phyloP scores from a whole-genome alignment of 2,113 vertebrate genomes.

The Cranoglanis bouderius region DNA sequence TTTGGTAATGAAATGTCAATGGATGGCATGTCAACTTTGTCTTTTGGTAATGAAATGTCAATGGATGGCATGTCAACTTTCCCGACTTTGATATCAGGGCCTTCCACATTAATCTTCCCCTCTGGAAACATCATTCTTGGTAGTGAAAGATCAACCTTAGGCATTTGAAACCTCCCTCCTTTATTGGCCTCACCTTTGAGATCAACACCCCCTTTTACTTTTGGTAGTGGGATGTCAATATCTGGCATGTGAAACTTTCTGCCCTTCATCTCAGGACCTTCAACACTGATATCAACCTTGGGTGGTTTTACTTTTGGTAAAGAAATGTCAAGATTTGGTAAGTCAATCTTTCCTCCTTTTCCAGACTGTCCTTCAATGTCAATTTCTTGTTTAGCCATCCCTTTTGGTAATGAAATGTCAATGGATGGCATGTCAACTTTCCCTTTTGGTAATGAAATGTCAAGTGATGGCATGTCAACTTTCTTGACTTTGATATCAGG shows the following conservation, averaged over 20 bases:
- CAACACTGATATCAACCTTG: conserved; percentile 6
- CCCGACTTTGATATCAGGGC: no score
- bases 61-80: no score
- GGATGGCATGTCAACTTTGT: conserved; percentile 74
- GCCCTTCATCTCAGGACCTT: conserved; percentile 41
- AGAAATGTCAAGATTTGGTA: conserved; percentile 46
- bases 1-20: conserved; percentile 71
- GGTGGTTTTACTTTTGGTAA: conserved; percentile 33
- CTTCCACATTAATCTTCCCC: no score
- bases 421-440: conserved; percentile 75
- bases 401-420: conserved; percentile 68
- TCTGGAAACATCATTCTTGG: no score
- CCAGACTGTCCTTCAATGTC: conserved; percentile 23
- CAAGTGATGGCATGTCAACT: conserved; percentile 11
- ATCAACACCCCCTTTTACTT: conserved; percentile 19
- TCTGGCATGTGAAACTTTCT: conserved; percentile 19
- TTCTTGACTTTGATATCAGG: conserved; percentile 48
- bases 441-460: conserved; percentile 34
- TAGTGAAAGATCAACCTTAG: conserved; percentile 61
- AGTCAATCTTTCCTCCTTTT: conserved; percentile 44
- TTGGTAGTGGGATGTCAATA: conserved; percentile 39
- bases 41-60: no score
- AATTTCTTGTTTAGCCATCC: conserved; percentile 46
- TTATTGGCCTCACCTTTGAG: conserved; percentile 33
- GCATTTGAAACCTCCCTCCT: conserved; percentile 58